A percentile compares a stretch with the other conserved stretches of the same genome.
Evolutionary conservation across 2,888 invertebrate genomes (phyloP).

Genomic region (Dryobota labecula): DNA sequence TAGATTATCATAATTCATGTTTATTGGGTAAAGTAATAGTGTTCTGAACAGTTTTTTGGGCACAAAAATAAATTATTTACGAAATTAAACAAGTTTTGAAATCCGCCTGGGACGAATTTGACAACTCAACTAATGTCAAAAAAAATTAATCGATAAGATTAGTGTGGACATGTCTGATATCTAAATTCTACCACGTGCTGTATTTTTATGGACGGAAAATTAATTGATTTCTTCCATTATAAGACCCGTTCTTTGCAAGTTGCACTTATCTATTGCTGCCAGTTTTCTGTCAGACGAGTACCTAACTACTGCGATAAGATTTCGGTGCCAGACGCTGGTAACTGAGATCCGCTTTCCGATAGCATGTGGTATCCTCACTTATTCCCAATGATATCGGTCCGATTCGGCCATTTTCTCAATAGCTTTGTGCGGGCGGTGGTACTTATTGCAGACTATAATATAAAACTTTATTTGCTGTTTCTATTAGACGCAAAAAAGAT

Average conservation of each 20-base stretch:
- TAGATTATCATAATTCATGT: conserved; percentile 7
- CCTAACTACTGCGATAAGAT: too few species aligned
- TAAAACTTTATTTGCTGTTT: too few species aligned
- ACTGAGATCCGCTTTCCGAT: too few species aligned
- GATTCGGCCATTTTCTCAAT: too few species aligned
- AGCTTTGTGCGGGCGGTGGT: too few species aligned
- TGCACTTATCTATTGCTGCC: background rate
- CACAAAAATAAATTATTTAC: conserved; percentile 24
- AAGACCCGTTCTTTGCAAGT: background rate
- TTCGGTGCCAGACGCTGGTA: too few species aligned
- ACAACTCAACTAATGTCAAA: conserved; percentile 38
- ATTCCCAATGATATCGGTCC: too few species aligned
- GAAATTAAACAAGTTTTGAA: conserved; percentile 31
- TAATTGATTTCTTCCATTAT: background rate
- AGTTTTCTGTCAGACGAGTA: too few species aligned
- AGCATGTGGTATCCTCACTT: too few species aligned
- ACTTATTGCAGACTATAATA: too few species aligned
- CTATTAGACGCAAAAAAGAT: too few species aligned
- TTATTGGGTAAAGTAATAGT: background rate
- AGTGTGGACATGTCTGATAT: conserved; percentile 1
- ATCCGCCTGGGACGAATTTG: conserved; percentile 19
- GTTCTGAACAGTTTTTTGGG: background rate
- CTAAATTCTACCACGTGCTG: conserved; percentile 15
- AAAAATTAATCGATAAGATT: conserved; percentile 26
- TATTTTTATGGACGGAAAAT: background rate